Evolutionary conservation across 1,140 invertebrate genomes (phyloP), one percentile per base, ranked within the genome.

Genomic region (Drosophila ficusphila): DNA sequence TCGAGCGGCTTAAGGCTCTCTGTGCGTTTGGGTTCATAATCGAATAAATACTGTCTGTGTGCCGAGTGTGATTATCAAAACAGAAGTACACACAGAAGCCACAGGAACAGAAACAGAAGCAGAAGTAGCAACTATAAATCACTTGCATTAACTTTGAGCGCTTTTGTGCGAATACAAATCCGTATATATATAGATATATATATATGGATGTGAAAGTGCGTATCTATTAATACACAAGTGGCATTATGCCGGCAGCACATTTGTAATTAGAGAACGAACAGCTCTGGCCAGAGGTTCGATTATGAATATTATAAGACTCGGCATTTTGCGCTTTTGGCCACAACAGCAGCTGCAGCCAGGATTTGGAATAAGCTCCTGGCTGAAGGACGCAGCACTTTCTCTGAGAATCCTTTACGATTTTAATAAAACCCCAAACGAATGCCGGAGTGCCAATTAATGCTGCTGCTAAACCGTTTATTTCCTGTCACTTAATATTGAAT

Each of bases 1-100:
- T 78, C 67, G 79, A 83, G 74, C 81, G 75, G 85, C 89, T 90
- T 90, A 90, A 77, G 82, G 72, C 86, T 77, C 72, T 65, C 81
- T 16, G 21, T 18, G n/a, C 36, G 42, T 33, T 67, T 39, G 27
- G 65, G 38, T 41, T 76, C 72, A 85, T 79, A 86, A 76, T 85
- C 81, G 57, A 81, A 86, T 88, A 88, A 76, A 81, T 86, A 81
- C 51, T 68, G 9, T 33, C 46, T 19, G 21, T 52, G 36, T 31
- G 61, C 79, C 70, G 67, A n/a, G n/a, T 64, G 81, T 76, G 79
- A 72, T 83, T 83, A 83, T 60, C 64, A 71, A 75, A 49, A 69
- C 70, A 74, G 31, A 73, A 49, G 58, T 51, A 44, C 38, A 56
- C 54, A 57, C 58, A 38, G 29, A 7, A 48, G 42, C 49, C 39